Evolutionary conservation across 2,113 vertebrate species (phyloP).

Genomic region (Poeciliopsis turrubarensis): DNA sequence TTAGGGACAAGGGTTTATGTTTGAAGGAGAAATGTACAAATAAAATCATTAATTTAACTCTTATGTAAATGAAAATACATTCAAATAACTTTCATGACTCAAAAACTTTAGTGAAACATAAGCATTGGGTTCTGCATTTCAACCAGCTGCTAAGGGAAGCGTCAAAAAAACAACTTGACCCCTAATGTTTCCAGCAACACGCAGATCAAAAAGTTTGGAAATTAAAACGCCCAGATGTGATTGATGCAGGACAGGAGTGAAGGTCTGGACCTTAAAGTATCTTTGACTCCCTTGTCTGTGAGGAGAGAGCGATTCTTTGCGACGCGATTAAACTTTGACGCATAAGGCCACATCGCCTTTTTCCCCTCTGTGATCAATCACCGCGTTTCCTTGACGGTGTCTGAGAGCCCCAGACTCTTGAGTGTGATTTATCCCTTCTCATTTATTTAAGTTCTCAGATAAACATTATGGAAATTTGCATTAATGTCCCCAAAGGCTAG

Average conservation of each 20-base stretch:
- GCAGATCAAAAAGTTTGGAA: constrained; percentile 38
- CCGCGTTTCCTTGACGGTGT: constrained; percentile 75
- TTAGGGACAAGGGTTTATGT: neutral
- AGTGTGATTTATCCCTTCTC: constrained; percentile 55
- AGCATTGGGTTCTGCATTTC: neutral
- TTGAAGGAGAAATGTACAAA: neutral
- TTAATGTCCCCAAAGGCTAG: constrained; percentile 50
- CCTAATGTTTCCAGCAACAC: constrained; percentile 24
- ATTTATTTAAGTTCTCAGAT: constrained; percentile 64
- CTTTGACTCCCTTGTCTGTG: constrained; percentile 25
- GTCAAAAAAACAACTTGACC: constrained; percentile 34
- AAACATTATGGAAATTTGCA: constrained; percentile 63
- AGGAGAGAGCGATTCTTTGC: constrained; percentile 65
- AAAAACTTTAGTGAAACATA: neutral
- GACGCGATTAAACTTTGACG: constrained; percentile 67
- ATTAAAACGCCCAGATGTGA: constrained; percentile 56
- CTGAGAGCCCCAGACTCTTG: constrained; percentile 32
- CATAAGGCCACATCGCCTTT: constrained; percentile 72
- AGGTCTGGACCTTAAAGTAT: constrained; percentile 62
- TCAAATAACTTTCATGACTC: neutral
- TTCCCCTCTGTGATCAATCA: constrained; percentile 74
- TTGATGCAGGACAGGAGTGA: constrained; percentile 66
- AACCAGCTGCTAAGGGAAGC: neutral
- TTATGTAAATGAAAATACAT: neutral
- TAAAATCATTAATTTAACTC: neutral